Evolutionary conservation across 2,113 vertebrate species (phyloP), one percentile per base, ranked within the genome.

Genomic region (Mixornis gularis): DNA sequence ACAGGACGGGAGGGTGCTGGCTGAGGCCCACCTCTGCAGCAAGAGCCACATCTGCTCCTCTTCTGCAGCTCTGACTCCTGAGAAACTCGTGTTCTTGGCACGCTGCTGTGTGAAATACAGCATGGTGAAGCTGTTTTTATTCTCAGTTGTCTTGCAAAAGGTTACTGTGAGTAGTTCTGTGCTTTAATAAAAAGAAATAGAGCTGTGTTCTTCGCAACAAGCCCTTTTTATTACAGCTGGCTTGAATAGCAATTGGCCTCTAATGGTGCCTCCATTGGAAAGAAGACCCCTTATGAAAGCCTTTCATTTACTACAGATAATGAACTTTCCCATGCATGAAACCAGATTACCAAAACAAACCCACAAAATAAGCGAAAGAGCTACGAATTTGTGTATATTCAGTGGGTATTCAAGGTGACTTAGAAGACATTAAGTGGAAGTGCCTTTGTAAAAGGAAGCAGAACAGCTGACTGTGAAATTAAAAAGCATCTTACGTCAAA

Each of bases 141-240:
- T 96, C 85, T 91, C 78, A 87, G 82, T 74, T 86, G 19, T 91
- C 90, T 93, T 76, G 91, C 72, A 41, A 62, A 85, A 93, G 86
- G 69, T 89, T 95, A 94, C 91, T 74, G 51, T 91, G 85, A 76
- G 89, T 68, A 69, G 63, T 89, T 96, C 91, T 87, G 71, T 93
- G 92, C 96, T 96, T 95, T 88, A 93, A 95, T 96, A 90, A 93
- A 95, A 87, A 96, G 63, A 96, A 92, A 70, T 58, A 90, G 84
- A 96, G 64, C 89, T 95, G 82, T 94, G 41, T 96, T 95, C 59
- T 91, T 91, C 88, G 89, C 90, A 96, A 48, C 49, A 80, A 95
- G 85, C 72, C 79, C 87, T 88, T 94, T 89, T 94, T 95, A 94
- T 93, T 93, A 90, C 92, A 71, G 79, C 96, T 89, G 91, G 73